Evolutionary conservation across 2,113 vertebrate species (phyloP).

Genomic region (Dicerorhinus sumatrensis): DNA sequence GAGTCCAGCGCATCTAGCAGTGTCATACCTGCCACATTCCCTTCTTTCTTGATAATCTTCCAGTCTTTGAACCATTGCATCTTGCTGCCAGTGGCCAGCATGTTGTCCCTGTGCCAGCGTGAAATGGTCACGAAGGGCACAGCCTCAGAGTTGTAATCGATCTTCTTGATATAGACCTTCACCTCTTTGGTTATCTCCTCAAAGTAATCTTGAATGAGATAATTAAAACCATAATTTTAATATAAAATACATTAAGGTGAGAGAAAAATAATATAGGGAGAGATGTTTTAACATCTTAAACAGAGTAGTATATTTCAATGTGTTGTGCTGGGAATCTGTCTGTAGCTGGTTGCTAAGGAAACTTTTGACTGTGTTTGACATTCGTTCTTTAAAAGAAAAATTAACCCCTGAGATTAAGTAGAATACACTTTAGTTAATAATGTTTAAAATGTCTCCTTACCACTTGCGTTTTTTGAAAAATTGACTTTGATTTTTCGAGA

Average conservation of each 20-base stretch:
- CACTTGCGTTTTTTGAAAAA: neutral
- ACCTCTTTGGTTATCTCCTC: conserved; percentile 89
- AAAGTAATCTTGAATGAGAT: conserved; percentile 64
- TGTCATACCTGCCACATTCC: neutral
- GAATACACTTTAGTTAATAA: neutral
- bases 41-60: neutral
- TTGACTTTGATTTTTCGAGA: neutral
- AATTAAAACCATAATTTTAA: neutral
- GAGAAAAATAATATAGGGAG: neutral
- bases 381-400: neutral
- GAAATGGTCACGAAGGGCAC: conserved; percentile 90
- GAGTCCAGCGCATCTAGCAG: neutral
- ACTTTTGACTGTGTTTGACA: neutral
- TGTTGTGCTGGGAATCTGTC: neutral
- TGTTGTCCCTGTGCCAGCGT: conserved; percentile 91
- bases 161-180: conserved; percentile 90
- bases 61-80: neutral
- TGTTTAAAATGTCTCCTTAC: neutral
- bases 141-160: conserved; percentile 86
- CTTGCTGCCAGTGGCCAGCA: conserved; percentile 87
- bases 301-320: neutral
- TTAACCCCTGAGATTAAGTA: neutral
- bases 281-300: neutral
- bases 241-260: neutral
- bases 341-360: neutral